These are phyloP conservation scores for Orgyia antiqua DNA, from an alignment of 2,888 invertebrate species.

Conservation along the genomic window DNA sequence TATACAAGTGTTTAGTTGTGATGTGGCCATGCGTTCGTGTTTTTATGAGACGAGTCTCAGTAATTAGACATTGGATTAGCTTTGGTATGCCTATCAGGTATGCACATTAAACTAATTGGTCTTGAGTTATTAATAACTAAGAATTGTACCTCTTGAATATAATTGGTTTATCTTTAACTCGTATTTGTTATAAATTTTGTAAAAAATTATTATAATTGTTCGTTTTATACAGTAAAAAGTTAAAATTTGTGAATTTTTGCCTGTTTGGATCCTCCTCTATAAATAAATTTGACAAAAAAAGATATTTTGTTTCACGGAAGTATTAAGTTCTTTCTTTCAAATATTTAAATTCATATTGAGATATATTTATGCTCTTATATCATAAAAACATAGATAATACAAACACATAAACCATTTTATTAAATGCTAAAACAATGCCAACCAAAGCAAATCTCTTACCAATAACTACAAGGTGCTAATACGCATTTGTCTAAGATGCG, in stretches of 20 bases:
- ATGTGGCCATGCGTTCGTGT: constrained; percentile 15
- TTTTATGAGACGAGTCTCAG: constrained; percentile 8
- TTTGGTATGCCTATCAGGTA: constrained; percentile 1
- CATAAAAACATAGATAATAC: too few species aligned
- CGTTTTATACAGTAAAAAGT: neutral
- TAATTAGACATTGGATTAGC: constrained; percentile 4
- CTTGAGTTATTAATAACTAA: neutral
- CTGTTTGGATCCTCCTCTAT: too few species aligned
- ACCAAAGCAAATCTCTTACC: too few species aligned
- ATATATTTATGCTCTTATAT: too few species aligned
- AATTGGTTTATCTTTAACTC: neutral
- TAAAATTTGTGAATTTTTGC: neutral
- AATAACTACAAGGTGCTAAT: too few species aligned
- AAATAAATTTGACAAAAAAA: too few species aligned
- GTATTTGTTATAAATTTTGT: neutral
- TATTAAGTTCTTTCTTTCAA: too few species aligned
- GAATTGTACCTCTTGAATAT: neutral
- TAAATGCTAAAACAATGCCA: too few species aligned
- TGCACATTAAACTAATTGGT: constrained; percentile 2
- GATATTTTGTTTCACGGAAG: too few species aligned
- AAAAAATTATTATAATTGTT: neutral
- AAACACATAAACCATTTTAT: too few species aligned
- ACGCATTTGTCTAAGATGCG: neutral
- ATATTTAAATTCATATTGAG: too few species aligned
- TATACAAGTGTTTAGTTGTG: constrained; percentile 28